These are phyloP conservation scores for Cromileptes altivelis DNA, from an alignment of 2,113 vertebrate species.

Conservation along the genomic window DNA sequence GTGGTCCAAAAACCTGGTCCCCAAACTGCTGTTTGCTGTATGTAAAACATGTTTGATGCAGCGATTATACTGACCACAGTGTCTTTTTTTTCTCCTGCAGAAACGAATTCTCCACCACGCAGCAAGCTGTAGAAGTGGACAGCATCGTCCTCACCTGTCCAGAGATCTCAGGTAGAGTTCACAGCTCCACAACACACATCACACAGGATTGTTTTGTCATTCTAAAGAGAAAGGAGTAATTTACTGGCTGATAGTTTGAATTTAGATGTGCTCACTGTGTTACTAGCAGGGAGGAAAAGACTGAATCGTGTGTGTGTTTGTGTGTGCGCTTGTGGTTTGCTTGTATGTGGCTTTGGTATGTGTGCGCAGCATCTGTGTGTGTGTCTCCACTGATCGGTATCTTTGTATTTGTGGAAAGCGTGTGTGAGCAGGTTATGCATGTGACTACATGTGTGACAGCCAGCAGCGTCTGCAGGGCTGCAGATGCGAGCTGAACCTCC, in stretches of 20 bases:
- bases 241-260: not conserved
- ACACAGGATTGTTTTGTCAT: not conserved
- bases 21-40: not conserved
- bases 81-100: conserved; percentile 80
- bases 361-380: not conserved
- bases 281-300: not conserved
- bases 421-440: not conserved
- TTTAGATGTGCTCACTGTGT: not conserved
- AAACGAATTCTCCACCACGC: conserved; percentile 87
- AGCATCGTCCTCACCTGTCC: conserved; percentile 89
- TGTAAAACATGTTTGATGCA: not conserved
- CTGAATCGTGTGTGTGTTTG: not conserved
- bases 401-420: not conserved
- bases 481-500: conserved; percentile 40
- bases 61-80: not conserved
- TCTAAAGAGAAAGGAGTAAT: not conserved
- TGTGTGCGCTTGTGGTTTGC: not conserved
- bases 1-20: not conserved
- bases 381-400: not conserved
- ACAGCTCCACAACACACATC: conserved; percentile 21
- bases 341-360: not conserved
- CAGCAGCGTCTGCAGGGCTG: conserved; percentile 12
- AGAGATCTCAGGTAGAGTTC: conserved; percentile 85
- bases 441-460: not conserved
- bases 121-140: conserved; percentile 87